phyloP scores from a whole-genome alignment of 2,888 invertebrate species.

The Metacarcinus magister region DNA sequence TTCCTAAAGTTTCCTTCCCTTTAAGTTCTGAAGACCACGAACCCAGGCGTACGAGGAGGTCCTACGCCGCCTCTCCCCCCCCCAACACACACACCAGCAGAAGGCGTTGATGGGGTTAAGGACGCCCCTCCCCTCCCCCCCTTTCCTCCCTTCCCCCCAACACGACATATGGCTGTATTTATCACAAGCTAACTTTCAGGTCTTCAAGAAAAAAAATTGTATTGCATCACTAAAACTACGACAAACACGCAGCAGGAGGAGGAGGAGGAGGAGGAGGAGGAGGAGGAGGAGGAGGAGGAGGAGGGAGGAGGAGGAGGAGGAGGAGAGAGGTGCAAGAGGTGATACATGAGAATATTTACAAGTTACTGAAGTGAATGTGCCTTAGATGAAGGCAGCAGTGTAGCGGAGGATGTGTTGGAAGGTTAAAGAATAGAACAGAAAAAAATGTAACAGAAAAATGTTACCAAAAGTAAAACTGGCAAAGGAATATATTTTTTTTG shows the following conservation, averaged over 20 bases:
- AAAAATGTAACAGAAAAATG: too few relatives aligned
- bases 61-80: background rate
- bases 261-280: slow-evolving; percentile 12
- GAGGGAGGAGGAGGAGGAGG: too few relatives aligned
- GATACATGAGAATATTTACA: background rate
- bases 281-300: slow-evolving; percentile 17
- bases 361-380: background rate
- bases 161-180: background rate
- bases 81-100: background rate
- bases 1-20: background rate
- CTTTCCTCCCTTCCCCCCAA: background rate
- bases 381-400: background rate
- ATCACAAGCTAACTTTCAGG: background rate
- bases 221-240: slow-evolving; percentile 12
- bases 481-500: too few relatives aligned
- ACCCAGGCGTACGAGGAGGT: background rate
- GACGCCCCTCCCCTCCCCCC: background rate
- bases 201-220: background rate
- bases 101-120: background rate
- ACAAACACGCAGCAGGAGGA: background rate
- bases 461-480: too few relatives aligned
- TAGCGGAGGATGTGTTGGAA: background rate
- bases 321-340: background rate
- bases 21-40: background rate
- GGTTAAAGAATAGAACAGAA: background rate